Evolutionary conservation across 2,888 invertebrate genomes (phyloP).

Genomic region (Philonicus albiceps): DNA sequence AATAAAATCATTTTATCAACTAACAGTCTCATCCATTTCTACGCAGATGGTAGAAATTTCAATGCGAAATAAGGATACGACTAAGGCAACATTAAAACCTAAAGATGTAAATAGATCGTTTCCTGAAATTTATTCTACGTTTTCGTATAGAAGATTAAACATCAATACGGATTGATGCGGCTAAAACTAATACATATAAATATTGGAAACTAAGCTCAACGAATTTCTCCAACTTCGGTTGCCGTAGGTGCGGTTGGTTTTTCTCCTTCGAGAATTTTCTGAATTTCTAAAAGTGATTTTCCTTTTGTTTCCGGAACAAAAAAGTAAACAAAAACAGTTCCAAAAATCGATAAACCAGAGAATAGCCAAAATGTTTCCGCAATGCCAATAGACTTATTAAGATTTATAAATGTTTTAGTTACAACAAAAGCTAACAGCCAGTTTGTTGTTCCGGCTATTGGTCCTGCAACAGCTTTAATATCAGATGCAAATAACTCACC

Average conservation of each 20-base stretch:
- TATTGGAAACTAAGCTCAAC: neutral
- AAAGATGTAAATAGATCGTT: neutral
- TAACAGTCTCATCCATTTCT: neutral
- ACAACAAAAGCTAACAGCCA: conserved; percentile 84
- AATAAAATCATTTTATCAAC: neutral
- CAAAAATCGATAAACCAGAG: conserved; percentile 71
- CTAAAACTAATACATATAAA: neutral
- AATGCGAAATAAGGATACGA: neutral
- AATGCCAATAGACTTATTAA: conserved; percentile 67
- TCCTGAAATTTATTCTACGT: too few species aligned
- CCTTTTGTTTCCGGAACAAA: conserved; percentile 68
- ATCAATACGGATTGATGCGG: too few species aligned
- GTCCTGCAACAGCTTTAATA: conserved; percentile 78
- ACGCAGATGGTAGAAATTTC: neutral
- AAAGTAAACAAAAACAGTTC: conserved; percentile 73
- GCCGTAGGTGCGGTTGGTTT: neutral
- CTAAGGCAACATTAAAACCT: neutral
- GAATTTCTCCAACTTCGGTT: neutral
- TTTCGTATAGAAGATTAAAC: too few species aligned
- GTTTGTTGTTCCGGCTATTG: conserved; percentile 81
- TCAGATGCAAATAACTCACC: conserved; percentile 83
- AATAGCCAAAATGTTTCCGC: conserved; percentile 80
- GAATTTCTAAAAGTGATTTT: conserved; percentile 62
- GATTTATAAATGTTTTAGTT: conserved; percentile 74
- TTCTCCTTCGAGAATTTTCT: conserved; percentile 55